phyloP scores from a whole-genome alignment of 2,113 vertebrate species.

The Elaphurus davidianus region DNA sequence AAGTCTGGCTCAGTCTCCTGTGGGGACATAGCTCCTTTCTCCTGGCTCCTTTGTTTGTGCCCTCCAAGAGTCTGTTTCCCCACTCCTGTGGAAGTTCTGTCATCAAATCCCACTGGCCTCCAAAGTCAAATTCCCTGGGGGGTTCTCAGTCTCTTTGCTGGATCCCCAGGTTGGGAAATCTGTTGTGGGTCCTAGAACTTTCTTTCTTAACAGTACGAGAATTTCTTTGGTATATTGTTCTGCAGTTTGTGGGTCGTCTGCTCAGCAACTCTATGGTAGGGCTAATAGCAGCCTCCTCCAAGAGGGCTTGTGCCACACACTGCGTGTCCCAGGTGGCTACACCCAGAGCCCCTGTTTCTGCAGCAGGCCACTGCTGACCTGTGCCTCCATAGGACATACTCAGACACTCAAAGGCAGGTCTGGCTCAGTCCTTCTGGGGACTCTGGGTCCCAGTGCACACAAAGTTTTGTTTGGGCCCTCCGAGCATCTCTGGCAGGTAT shows the following conservation, averaged over 20 bases:
- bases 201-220: neutral
- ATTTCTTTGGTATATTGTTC: neutral
- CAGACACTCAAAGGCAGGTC: neutral
- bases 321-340: fast-evolving
- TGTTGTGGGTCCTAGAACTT: neutral
- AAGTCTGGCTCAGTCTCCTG: neutral
- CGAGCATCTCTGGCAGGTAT: neutral
- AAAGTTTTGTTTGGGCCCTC: neutral
- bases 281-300: neutral
- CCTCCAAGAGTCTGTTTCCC: neutral
- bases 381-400: neutral
- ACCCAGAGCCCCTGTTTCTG: neutral
- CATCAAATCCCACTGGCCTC: neutral
- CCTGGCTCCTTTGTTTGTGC: neutral
- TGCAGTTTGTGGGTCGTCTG: neutral
- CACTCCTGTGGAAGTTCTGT: neutral
- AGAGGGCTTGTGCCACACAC: neutral
- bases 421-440: neutral
- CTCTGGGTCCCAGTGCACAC: neutral
- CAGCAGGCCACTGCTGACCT: neutral
- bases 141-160: neutral
- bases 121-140: neutral
- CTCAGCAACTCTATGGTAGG: neutral
- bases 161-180: neutral
- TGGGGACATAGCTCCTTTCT: neutral